These are phyloP conservation scores for Antigone vipio DNA, from an alignment of 2,113 vertebrate species.

Conservation along the genomic window DNA sequence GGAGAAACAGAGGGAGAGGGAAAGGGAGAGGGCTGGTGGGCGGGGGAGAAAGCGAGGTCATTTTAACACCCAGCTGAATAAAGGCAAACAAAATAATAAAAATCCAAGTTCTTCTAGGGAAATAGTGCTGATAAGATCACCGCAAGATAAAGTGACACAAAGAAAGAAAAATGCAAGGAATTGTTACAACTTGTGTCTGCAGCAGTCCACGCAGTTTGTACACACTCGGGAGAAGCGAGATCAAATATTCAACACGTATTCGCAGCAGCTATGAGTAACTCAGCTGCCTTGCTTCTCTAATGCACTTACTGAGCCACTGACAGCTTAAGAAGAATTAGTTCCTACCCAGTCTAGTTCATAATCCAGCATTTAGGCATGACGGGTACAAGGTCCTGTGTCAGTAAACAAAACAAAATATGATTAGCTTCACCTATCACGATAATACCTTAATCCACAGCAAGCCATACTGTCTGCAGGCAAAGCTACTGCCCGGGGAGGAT, in stretches of 20 bases:
- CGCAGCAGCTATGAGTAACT: not conserved
- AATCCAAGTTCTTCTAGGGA: constrained; percentile 16
- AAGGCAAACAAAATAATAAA: constrained; percentile 6
- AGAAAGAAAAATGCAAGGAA: constrained; percentile 35
- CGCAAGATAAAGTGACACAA: not conserved
- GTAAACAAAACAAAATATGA: constrained; percentile 19
- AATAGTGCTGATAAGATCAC: constrained; percentile 16
- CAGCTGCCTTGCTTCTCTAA: not conserved
- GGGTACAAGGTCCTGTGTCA: not conserved
- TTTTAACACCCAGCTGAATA: constrained; percentile 25
- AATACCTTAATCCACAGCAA: constrained; percentile 37
- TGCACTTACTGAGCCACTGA: not conserved
- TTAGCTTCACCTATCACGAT: not conserved
- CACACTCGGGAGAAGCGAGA: not conserved
- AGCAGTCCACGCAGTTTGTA: not conserved
- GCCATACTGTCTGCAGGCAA: not conserved
- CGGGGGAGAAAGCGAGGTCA: not conserved
- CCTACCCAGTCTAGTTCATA: constrained; percentile 7
- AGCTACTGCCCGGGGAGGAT: not conserved
- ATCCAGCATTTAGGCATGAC: constrained; percentile 18
- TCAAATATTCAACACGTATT: not conserved
- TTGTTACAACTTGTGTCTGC: constrained; percentile 14
- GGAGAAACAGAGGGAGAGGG: not conserved
- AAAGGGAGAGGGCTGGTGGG: not conserved
- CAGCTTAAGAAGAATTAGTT: constrained; percentile 31